Percentiles rank a stretch among this genome's conserved stretches.
Evolutionary conservation across 2,113 vertebrate species (phyloP).

Genomic region (Stigmatopora nigra): DNA sequence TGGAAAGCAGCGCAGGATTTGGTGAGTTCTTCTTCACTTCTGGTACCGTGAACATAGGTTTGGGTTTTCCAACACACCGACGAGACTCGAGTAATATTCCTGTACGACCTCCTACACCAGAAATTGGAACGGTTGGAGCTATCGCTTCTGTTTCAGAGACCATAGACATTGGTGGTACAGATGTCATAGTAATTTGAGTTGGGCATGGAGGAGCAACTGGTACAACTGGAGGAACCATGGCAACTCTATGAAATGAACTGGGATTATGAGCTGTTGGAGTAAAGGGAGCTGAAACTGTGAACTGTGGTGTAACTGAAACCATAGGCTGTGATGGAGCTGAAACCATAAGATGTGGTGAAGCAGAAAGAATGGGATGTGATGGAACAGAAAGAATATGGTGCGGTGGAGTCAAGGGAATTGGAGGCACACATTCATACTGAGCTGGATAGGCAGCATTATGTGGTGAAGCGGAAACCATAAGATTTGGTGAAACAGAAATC

Average conservation of each 20-base stretch:
- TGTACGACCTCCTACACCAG: conserved; percentile 71
- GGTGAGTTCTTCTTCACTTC: conserved; percentile 86
- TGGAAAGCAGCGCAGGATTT: conserved; percentile 86
- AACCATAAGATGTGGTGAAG: neutral
- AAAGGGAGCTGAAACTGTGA: conserved; percentile 15
- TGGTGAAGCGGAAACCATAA: neutral
- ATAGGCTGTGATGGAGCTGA: conserved; percentile 4
- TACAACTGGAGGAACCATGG: conserved; percentile 9
- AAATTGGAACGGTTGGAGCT: conserved; percentile 70
- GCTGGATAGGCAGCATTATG: conserved; percentile 33
- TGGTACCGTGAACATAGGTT: conserved; percentile 84
- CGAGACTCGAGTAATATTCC: conserved; percentile 87
- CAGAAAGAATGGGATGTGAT: conserved; percentile 22
- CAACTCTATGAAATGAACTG: conserved; percentile 15
- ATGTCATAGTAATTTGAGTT: conserved; percentile 21
- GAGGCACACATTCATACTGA: conserved; percentile 21
- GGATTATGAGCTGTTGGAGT: conserved; percentile 22
- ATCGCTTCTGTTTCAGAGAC: conserved; percentile 51
- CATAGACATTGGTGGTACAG: conserved; percentile 44
- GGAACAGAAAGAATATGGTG: conserved; percentile 4
- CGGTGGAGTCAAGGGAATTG: conserved; percentile 12
- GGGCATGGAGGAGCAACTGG: conserved; percentile 21
- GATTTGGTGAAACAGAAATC: conserved; percentile 5
- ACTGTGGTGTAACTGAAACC: conserved; percentile 17
- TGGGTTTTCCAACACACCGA: conserved; percentile 73